Evolutionary conservation across 1,140 invertebrate species (phyloP), one percentile per base, ranked within the genome.

Genomic region (Cydia fagiglandana): DNA sequence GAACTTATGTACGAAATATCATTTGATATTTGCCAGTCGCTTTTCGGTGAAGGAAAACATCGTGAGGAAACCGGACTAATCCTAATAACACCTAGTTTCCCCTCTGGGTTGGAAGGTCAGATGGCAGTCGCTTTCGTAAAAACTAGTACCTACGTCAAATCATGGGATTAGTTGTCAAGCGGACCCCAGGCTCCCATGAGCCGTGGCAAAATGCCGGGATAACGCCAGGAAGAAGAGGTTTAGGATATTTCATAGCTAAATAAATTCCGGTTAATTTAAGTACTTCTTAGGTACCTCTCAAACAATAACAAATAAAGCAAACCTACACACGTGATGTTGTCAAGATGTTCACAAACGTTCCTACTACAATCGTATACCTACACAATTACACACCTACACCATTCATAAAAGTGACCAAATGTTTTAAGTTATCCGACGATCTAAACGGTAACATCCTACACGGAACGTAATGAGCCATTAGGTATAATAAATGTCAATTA

Each of bases 401-500:
- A 70, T 70, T 38, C 66, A 70, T 70, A 70, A 68, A 68, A 38
- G 15, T 38, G 66, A 45, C 66, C 66, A 70, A 70, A 38, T 15
- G 24, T 45, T 38, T 6, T 30, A 17, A 70, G 41, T 70, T 17
- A 17, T 34, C 30, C 34, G 30, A 17, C 30, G 66, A 70, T 70
- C 66, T 70, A 41, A 70, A 70, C 66, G 66, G 30, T 78, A 75
- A 50, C 74, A 78, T 75, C 77, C 77, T 75, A 78, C 77, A 78
- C 77, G 28, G 15, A 10, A 12, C 7, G 20, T 38, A 38, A 70
- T 70, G n/a, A 70, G 66, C n/a, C 30, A 38, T 70, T 17, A n/a
- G n/a, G n/a, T n/a, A 17, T 70, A 34, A 15, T 45, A 17, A 70
- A 70, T 17, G 28, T 15, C 28, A 68, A 70, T 70, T 41, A 45